Conservation (phyloP, 2,113 vertebrate genomes). For the Notothenia rossii region DNA sequence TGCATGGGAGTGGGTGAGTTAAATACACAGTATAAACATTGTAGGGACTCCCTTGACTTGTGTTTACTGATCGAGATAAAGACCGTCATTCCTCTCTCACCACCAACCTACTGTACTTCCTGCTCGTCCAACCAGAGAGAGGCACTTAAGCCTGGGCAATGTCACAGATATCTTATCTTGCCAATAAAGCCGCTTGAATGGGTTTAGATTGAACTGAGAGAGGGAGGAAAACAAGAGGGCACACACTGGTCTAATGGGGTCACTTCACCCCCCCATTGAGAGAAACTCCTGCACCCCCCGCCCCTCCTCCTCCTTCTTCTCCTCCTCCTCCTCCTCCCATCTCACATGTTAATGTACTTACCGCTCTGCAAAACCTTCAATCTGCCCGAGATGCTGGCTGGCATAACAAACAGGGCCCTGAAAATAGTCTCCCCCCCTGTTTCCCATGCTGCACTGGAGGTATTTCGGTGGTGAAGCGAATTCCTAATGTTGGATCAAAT, state of each 20-base stretch:
- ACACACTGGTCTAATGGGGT: constrained; percentile 49
- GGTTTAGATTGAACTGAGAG: constrained; percentile 58
- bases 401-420: constrained; percentile 64
- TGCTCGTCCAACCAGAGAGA: constrained; percentile 43
- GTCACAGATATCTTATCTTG: constrained; percentile 63
- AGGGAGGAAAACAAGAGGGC: constrained; percentile 33
- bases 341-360: constrained; percentile 70
- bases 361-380: constrained; percentile 46
- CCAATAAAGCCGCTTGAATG: constrained; percentile 70
- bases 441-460: constrained; percentile 41
- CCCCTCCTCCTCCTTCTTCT: constrained; percentile 4
- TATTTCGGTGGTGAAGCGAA: constrained; percentile 51
- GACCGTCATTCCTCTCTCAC: constrained; percentile 61
- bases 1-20: constrained; percentile 26
- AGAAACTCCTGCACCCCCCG: neutral
- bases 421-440: constrained; percentile 39
- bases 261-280: neutral
- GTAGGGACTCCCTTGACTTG: constrained; percentile 60
- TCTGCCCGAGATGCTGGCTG: constrained; percentile 58
- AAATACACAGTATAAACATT: constrained; percentile 63
- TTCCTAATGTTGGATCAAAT: constrained; percentile 46
- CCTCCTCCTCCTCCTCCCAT: constrained; percentile 18
- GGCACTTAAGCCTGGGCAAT: constrained; percentile 65
- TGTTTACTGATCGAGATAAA: constrained; percentile 78
- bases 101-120: constrained; percentile 62